A percentile compares a stretch with the other conserved stretches of the same genome.
These are phyloP conservation scores for Pteruthius melanotis DNA, from an alignment of 2,113 vertebrate genomes.

Conservation along the genomic window DNA sequence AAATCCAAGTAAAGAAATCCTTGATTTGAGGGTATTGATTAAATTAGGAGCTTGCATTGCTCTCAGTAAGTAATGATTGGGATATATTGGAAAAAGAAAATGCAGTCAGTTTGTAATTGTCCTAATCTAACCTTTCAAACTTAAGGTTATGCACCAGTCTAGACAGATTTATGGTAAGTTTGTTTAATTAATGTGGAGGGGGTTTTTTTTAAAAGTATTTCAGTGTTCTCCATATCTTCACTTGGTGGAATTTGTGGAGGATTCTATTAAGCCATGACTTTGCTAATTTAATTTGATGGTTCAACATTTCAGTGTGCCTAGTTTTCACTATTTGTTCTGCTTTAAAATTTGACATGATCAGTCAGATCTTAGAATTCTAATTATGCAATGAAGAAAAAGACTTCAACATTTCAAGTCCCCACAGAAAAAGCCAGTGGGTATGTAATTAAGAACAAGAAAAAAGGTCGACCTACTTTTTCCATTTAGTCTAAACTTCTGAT, in stretches of 20 bases:
- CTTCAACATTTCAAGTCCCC: constrained; percentile 2
- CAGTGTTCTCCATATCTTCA: background rate
- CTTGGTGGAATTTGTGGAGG: background rate
- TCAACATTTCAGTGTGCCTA: background rate
- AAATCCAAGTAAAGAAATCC: background rate
- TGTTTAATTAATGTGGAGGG: background rate
- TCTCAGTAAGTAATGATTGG: background rate
- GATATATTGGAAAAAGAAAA: background rate
- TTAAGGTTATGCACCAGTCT: background rate
- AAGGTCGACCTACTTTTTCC: constrained; percentile 16
- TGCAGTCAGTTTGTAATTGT: background rate
- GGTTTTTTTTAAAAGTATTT: background rate
- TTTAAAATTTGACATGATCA: constrained; percentile 46
- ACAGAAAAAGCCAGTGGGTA: constrained; percentile 14
- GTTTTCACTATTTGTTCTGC: constrained; percentile 50
- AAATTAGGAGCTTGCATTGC: background rate
- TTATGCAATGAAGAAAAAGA: constrained; percentile 28
- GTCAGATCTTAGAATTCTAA: constrained; percentile 28
- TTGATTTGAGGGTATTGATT: background rate
- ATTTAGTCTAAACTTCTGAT: background rate
- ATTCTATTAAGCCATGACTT: constrained; percentile 13
- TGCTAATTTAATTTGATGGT: constrained; percentile 31
- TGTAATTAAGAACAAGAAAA: constrained; percentile 29
- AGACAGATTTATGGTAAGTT: background rate
- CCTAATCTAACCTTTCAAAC: background rate